Evolutionary conservation across 2,888 invertebrate genomes (phyloP), one percentile per base, ranked within the genome.

Genomic region (Hydrotaea diabolus): DNA sequence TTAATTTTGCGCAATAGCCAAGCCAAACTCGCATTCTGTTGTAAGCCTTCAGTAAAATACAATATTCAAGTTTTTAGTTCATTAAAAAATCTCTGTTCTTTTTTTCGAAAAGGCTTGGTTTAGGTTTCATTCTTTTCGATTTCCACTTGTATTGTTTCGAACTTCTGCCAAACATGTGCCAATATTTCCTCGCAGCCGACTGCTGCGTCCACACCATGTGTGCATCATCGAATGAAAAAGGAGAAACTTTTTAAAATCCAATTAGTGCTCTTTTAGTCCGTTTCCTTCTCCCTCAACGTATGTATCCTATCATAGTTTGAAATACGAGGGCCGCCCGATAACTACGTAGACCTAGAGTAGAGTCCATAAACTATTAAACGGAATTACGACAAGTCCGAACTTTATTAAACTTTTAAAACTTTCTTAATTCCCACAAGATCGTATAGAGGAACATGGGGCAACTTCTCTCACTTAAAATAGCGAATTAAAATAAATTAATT

Each of bases 261-360:
- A 84, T 84, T 84, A 84, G 83, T 84, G 74, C 77, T 74, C 77
- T 80, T 83, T 83, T 74, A 74, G 77, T 77, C 74, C 77, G n/a
- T 46, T 19, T 8, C 11, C 9, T 13, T 59, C 11, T 59, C 71
- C 15, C 43, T 36, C 3, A 36, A 36, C 36, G 3, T 36, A 8
- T 36, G 3, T 36, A 43, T 43, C 43, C 7, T 43, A 36, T 43
- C 43, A 43, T 39, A 39, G 39, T 39, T 39, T 1, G 39, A 2
- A 15, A 49, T n/a, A 49, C n/a, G n/a, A n/a, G n/a, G n/a, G n/a
- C n/a, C n/a, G n/a, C n/a, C n/a, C n/a, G n/a, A n/a, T n/a, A n/a
- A n/a, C n/a, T n/a, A n/a, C n/a, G n/a, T n/a, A n/a, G n/a, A n/a
- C n/a, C n/a, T n/a, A n/a, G n/a, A n/a, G n/a, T n/a, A n/a, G n/a